Base-by-base conservation (phyloP, 2,797 vertebrate species). In the Hydrolagus colliei region DNA sequence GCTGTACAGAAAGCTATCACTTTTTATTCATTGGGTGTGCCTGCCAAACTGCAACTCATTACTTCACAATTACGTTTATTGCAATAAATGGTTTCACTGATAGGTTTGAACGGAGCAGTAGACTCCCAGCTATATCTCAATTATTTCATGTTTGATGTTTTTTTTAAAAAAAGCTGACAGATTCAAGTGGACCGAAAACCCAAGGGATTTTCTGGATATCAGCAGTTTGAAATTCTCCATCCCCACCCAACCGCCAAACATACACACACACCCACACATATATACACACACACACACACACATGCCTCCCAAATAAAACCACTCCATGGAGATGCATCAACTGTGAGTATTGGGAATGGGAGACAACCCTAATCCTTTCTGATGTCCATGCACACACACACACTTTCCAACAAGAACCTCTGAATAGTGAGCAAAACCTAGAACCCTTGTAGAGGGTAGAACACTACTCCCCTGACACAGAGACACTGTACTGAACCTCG, bases 51-150 rank as follows among this genome's bases (percentile, higher is more conserved):
- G 32, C 18, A 32, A 76, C 27, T 4, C 27, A 35, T 18, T 84
- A 35, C 65, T 35, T 84, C 79, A 52, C 65, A 71, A 71, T 41
- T 71, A 68, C 71, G 67, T 63, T 84, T 52, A 71, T 71, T 84
- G 79, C 41, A 12, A 18, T 71, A 84, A 84, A 84, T 84, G 10
- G 67, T 67, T 82, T 68, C 14, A 35, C 62, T 68, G 63, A 82
- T 82, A 35, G 65, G 65, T 71, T 84, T 65, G 67, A 65, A 18
- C 62, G 71, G 63, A 35, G 16, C 16, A 1, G 65, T 71, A 4
- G 65, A 68, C 65, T 84, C 79, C 79, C 32, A 84, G 79, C 32
- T 84, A 63, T 61, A 27, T 71, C 79, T 84, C 79, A 84, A 84
- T 84, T 68, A 84, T 10, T 41, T 84, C 32, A n/a, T 71, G 32